Conservation (phyloP, 2,113 vertebrate species). For the Rana temporaria region DNA sequence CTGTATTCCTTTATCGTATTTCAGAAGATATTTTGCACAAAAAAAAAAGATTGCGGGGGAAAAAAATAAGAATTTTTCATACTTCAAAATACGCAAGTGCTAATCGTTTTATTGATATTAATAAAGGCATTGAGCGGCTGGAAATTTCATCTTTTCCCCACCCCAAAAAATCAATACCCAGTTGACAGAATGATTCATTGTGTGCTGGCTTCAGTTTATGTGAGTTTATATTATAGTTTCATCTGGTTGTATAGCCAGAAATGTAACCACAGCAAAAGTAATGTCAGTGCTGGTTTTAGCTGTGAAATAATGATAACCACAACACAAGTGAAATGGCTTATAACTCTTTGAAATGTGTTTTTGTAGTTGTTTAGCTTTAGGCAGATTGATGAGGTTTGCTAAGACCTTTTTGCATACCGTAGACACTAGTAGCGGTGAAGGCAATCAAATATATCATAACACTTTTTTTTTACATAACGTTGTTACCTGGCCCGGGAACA, state of each 20-base stretch:
- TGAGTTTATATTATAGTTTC: slow-evolving; percentile 47
- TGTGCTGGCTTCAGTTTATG: slow-evolving; percentile 35
- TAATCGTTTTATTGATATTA: slow-evolving; percentile 48
- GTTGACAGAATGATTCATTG: slow-evolving; percentile 57
- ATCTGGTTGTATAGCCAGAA: slow-evolving; percentile 15
- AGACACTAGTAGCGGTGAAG: too few relatives aligned
- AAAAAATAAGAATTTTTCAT: slow-evolving; percentile 37
- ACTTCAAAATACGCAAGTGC: slow-evolving; percentile 54
- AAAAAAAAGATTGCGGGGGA: neutral
- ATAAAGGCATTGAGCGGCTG: slow-evolving; percentile 58
- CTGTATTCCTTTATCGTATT: neutral
- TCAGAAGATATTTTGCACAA: neutral
- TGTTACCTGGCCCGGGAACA: too few relatives aligned
- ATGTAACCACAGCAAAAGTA: slow-evolving; percentile 21
- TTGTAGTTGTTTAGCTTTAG: too few relatives aligned
- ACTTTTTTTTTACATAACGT: too few relatives aligned
- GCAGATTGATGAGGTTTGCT: too few relatives aligned
- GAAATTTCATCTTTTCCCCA: slow-evolving; percentile 55
- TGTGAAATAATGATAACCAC: slow-evolving; percentile 9
- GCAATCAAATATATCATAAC: too few relatives aligned
- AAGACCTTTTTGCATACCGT: too few relatives aligned
- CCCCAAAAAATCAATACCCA: slow-evolving; percentile 55
- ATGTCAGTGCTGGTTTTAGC: slow-evolving; percentile 1
- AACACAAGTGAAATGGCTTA: neutral
- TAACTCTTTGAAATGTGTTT: neutral